phyloP scores from a whole-genome alignment of 2,113 vertebrate species.

The Haemorhous mexicanus region DNA sequence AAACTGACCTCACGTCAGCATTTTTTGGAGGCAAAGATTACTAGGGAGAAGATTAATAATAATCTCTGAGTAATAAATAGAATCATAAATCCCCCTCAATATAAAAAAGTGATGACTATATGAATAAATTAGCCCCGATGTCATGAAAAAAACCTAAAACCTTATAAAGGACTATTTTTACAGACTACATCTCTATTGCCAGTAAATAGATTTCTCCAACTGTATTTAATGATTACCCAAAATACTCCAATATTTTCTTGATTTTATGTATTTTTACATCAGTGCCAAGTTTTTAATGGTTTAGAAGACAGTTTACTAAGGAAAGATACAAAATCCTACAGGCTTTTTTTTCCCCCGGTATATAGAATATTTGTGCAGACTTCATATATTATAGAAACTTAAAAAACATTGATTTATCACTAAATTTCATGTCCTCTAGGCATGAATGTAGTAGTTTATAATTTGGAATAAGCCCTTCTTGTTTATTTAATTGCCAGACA shows the following conservation, averaged over 20 bases:
- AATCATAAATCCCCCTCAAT: background rate
- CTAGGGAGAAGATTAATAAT: background rate
- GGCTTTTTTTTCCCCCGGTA: accelerated
- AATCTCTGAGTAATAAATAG: background rate
- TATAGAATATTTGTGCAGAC: background rate
- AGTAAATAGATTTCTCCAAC: background rate
- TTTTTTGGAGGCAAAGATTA: background rate
- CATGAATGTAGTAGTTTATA: background rate
- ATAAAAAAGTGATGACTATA: background rate
- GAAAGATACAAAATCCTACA: background rate
- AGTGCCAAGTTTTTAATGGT: slow-evolving; percentile 11
- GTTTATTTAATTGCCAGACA: background rate
- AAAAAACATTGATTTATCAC: background rate
- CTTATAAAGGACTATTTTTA: background rate
- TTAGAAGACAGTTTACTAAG: background rate
- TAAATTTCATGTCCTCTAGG: background rate
- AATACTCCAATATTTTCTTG: background rate
- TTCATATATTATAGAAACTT: background rate
- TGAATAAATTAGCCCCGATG: background rate
- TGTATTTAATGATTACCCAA: background rate
- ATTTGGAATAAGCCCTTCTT: background rate
- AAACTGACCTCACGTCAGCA: background rate
- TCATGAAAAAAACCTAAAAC: background rate
- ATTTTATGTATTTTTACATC: background rate
- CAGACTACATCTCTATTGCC: background rate